phyloP scores from a whole-genome alignment of 2,113 vertebrate genomes.

The Carlito syrichta region DNA sequence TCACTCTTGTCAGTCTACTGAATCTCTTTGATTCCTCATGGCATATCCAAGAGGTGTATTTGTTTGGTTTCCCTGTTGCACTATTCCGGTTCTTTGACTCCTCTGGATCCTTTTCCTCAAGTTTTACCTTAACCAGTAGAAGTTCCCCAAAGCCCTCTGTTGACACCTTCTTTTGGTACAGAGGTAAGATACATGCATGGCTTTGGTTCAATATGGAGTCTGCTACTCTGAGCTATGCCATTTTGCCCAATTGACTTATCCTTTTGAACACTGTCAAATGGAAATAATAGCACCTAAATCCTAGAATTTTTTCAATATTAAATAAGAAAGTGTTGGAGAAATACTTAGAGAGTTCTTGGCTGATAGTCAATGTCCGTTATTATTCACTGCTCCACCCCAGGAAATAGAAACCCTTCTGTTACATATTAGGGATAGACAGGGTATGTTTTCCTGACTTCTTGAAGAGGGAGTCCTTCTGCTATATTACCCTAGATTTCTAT shows the following conservation, averaged over 20 bases:
- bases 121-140: background rate
- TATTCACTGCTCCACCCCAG: too few relatives aligned
- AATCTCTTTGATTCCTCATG: background rate
- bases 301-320: background rate
- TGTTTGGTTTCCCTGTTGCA: background rate
- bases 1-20: background rate
- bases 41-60: background rate
- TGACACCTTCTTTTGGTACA: background rate
- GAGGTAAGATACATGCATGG: background rate
- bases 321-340: background rate
- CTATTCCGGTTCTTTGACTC: background rate
- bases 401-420: background rate
- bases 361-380: background rate
- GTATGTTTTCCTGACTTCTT: background rate
- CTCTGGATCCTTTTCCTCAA: background rate
- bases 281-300: background rate
- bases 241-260: background rate
- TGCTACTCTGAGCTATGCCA: background rate
- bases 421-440: background rate
- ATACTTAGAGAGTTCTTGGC: background rate
- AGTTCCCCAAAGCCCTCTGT: background rate
- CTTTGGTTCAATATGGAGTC: background rate
- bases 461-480: background rate
- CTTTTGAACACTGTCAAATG: background rate
- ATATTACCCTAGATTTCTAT: fast-evolving